Percentiles rank a stretch among this genome's conserved stretches.
These are phyloP conservation scores for Habropoda laboriosa DNA, from an alignment of 1,140 invertebrate genomes.

Conservation along the genomic window DNA sequence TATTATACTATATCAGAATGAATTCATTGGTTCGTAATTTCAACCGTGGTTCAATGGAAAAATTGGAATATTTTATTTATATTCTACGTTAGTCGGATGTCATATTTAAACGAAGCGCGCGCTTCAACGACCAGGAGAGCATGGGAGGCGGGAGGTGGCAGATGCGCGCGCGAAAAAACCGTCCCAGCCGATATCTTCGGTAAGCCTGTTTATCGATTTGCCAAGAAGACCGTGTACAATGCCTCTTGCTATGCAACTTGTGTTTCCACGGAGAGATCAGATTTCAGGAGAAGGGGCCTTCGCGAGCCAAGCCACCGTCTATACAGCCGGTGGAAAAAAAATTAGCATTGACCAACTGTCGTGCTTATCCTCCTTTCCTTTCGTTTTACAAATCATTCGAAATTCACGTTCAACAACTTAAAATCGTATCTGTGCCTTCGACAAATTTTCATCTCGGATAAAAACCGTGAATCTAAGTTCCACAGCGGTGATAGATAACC, in stretches of 20 bases:
- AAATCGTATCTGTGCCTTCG: too few species aligned
- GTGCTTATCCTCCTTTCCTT: neutral
- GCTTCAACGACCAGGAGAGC: neutral
- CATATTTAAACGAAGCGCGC: neutral
- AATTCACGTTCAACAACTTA: neutral
- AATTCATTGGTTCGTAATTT: neutral
- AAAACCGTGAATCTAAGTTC: too few species aligned
- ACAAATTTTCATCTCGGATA: neutral
- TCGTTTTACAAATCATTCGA: neutral
- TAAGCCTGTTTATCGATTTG: constrained; percentile 41
- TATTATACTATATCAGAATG: too few species aligned
- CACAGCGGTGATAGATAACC: neutral
- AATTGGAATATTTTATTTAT: neutral
- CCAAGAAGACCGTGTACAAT: constrained; percentile 29
- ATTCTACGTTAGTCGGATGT: neutral
- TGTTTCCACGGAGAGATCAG: constrained; percentile 24
- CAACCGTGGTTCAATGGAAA: neutral
- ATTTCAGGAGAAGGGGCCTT: constrained; percentile 28
- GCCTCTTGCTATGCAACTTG: constrained; percentile 14
- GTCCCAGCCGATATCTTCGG: constrained; percentile 8
- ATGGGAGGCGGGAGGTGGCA: neutral
- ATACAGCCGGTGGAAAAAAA: too few species aligned
- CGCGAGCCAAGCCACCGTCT: neutral
- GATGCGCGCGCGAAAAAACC: constrained; percentile 7
- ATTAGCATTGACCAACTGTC: neutral